phyloP scores from a whole-genome alignment of 2,113 vertebrate genomes.

The Prunella himalayana region DNA sequence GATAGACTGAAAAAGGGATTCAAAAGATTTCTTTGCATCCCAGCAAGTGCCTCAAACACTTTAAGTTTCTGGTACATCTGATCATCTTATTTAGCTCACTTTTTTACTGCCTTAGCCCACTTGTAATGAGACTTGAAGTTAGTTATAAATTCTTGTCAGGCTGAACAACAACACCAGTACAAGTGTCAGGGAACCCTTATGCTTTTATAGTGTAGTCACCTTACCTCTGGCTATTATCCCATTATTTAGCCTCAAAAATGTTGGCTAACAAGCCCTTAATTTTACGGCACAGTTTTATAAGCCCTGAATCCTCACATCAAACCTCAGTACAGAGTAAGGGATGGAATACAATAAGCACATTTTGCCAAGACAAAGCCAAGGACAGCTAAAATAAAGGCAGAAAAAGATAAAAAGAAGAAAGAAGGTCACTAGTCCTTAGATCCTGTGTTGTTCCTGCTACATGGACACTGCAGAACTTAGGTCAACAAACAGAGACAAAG shows the following conservation, averaged over 20 bases:
- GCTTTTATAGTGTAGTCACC: not conserved
- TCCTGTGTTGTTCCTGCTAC: not conserved
- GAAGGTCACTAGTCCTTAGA: not conserved
- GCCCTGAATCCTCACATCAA: not conserved
- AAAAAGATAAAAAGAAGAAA: not conserved
- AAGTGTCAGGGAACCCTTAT: not conserved
- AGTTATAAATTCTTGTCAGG: not conserved
- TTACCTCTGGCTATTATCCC: not conserved
- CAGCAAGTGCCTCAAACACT: not conserved
- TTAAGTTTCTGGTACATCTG: not conserved
- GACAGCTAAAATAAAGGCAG: not conserved
- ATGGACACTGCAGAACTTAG: not conserved
- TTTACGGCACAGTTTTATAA: not conserved
- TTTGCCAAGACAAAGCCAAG: not conserved
- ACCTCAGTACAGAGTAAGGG: not conserved
- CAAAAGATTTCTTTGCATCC: not conserved
- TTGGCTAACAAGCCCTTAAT: not conserved
- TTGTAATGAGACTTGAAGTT: not conserved
- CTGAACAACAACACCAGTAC: not conserved
- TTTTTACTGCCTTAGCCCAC: not conserved
- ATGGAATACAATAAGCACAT: not conserved
- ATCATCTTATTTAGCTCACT: not conserved
- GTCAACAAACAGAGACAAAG: not conserved
- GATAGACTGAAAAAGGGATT: not conserved
- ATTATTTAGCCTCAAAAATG: not conserved